These are phyloP conservation scores for Abrostola tripartita DNA, from an alignment of 2,888 invertebrate species.

Conservation along the genomic window DNA sequence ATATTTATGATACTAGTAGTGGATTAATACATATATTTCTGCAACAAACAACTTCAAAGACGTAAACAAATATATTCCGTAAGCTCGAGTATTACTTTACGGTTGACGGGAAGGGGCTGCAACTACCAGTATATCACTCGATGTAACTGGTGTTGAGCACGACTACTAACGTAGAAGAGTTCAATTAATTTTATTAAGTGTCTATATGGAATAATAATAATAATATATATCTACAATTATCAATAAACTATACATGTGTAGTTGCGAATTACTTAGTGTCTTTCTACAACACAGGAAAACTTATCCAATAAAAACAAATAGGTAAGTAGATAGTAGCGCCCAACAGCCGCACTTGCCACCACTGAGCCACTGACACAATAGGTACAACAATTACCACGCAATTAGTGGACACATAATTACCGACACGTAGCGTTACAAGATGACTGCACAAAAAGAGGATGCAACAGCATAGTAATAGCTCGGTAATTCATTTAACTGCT, in stretches of 20 bases:
- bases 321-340: too few relatives aligned
- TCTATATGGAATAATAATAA: too few relatives aligned
- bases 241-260: too few relatives aligned
- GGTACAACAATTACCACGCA: constrained; percentile 2
- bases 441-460: neutral
- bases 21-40: too few relatives aligned
- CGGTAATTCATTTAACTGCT: neutral
- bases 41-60: neutral
- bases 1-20: too few relatives aligned
- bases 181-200: too few relatives aligned
- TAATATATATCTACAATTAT: too few relatives aligned
- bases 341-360: neutral
- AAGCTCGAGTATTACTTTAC: neutral
- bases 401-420: neutral
- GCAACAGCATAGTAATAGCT: neutral
- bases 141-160: neutral
- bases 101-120: neutral
- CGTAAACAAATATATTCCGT: neutral
- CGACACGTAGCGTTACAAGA: neutral
- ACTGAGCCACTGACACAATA: neutral
- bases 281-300: too few relatives aligned
- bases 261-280: too few relatives aligned
- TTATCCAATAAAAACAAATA: too few relatives aligned
- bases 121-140: neutral
- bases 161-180: too few relatives aligned